These are phyloP conservation scores for Coreoperca whiteheadi DNA, from an alignment of 2,113 vertebrate genomes.

Conservation along the genomic window DNA sequence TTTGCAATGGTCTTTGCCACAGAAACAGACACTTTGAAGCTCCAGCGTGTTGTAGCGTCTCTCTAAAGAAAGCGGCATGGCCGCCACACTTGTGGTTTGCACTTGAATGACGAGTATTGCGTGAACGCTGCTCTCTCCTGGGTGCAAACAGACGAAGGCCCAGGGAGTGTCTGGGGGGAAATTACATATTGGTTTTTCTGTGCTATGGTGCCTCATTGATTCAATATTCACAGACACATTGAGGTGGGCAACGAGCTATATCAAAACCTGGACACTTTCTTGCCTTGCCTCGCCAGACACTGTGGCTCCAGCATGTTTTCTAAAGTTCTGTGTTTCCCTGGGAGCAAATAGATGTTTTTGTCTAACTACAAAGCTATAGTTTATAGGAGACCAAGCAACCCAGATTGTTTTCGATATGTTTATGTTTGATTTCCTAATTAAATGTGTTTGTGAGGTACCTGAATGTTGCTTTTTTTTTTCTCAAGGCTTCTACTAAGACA, in stretches of 20 bases:
- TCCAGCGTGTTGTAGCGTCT: not conserved
- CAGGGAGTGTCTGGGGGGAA: conserved; percentile 55
- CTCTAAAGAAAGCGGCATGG: conserved; percentile 43
- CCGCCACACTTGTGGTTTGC: conserved; percentile 52
- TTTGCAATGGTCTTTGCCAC: conserved; percentile 8
- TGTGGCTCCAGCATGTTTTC: conserved; percentile 24
- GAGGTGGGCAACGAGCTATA: conserved; percentile 54
- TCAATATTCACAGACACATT: conserved; percentile 73
- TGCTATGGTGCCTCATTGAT: conserved; percentile 71
- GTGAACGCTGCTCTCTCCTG: conserved; percentile 45
- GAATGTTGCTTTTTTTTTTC: too few species aligned
- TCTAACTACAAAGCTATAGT: conserved; percentile 23
- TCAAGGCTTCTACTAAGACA: too few species aligned
- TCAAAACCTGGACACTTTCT: conserved; percentile 64
- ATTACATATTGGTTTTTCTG: conserved; percentile 73
- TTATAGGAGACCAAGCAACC: not conserved
- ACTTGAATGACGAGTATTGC: conserved; percentile 50
- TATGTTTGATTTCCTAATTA: not conserved
- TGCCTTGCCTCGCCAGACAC: conserved; percentile 39
- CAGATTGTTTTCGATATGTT: not conserved
- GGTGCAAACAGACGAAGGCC: conserved; percentile 54
- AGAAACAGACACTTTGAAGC: conserved; percentile 34
- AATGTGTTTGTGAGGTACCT: not conserved
- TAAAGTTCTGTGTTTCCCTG: conserved; percentile 31
- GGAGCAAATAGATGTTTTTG: not conserved